Evolutionary conservation across 2,113 vertebrate genomes (phyloP).

Genomic region (Synodontis membranacea): DNA sequence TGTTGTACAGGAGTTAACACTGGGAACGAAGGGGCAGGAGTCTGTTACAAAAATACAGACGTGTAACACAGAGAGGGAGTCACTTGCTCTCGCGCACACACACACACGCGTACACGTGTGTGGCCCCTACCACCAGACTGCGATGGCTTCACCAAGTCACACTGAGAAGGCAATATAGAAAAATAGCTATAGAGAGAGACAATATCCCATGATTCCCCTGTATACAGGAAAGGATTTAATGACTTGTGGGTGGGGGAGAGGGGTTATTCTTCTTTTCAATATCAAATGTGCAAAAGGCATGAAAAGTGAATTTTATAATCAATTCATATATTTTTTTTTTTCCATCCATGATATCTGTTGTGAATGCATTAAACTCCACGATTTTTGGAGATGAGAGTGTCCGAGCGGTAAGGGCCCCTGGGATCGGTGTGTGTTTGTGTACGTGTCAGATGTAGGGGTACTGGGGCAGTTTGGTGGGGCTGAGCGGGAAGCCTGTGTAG

Average conservation of each 20-base stretch:
- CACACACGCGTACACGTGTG: slow-evolving; percentile 70
- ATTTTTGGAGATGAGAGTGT: slow-evolving; percentile 31
- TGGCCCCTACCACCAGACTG: slow-evolving; percentile 81
- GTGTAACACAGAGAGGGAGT: slow-evolving; percentile 74
- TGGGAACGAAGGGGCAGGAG: slow-evolving; percentile 3
- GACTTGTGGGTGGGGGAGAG: slow-evolving; percentile 70
- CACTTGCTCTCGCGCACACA: slow-evolving; percentile 62
- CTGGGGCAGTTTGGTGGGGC: slow-evolving; percentile 93
- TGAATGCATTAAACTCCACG: slow-evolving; percentile 67
- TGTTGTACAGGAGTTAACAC: slow-evolving; percentile 75
- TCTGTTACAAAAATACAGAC: slow-evolving; percentile 72
- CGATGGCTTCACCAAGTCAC: slow-evolving; percentile 90
- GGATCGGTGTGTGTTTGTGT: background rate
- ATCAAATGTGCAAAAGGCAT: slow-evolving; percentile 92
- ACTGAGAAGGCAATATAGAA: slow-evolving; percentile 95
- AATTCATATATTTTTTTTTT: slow-evolving; percentile 48
- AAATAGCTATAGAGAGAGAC: slow-evolving; percentile 73
- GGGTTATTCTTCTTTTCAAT: slow-evolving; percentile 40
- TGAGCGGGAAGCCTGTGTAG: slow-evolving; percentile 91
- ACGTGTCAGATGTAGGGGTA: slow-evolving; percentile 88
- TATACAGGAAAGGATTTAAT: slow-evolving; percentile 71
- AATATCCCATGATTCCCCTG: slow-evolving; percentile 58
- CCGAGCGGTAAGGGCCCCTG: background rate
- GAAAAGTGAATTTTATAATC: slow-evolving; percentile 74
- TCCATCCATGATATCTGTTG: slow-evolving; percentile 77